Conservation (phyloP, 2,888 invertebrate species). For the Gonocerus acuteangulatus region DNA sequence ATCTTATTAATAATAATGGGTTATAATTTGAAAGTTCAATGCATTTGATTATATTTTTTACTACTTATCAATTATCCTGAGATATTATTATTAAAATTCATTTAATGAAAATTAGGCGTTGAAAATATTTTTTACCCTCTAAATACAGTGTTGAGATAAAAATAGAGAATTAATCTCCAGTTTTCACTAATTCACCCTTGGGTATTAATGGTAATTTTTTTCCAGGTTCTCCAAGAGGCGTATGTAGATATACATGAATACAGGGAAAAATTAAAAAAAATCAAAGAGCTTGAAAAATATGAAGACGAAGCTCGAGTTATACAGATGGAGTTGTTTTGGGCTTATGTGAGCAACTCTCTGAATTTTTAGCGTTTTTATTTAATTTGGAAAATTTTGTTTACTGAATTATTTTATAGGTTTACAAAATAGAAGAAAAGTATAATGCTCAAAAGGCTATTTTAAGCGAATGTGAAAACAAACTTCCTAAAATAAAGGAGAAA, state of each 20-base stretch:
- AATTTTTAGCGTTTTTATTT: not conserved
- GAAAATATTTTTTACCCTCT: too few relatives aligned
- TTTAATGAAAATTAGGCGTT: too few relatives aligned
- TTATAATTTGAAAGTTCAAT: too few relatives aligned
- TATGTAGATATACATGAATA: constrained; percentile 47
- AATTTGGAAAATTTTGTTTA: too few relatives aligned
- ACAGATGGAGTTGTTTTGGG: constrained; percentile 54
- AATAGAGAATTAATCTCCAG: too few relatives aligned
- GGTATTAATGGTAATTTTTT: too few relatives aligned
- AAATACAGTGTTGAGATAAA: too few relatives aligned
- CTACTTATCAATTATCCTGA: too few relatives aligned
- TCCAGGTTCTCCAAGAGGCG: constrained; percentile 43
- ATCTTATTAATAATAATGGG: too few relatives aligned
- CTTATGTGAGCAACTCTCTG: constrained; percentile 43
- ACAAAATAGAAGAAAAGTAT: constrained; percentile 11
- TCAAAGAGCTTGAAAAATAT: constrained; percentile 51
- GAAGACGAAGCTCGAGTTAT: constrained; percentile 47
- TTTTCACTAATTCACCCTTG: too few relatives aligned
- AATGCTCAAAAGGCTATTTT: constrained; percentile 4
- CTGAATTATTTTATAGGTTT: constrained; percentile 3
- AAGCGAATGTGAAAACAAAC: constrained; percentile 5
- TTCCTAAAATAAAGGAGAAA: constrained; percentile 16
- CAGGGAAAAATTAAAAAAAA: constrained; percentile 50
- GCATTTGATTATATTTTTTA: too few relatives aligned
- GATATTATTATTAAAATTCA: too few relatives aligned